Base-by-base conservation (phyloP, 2,888 invertebrate species). In the Slavum lentiscoides region DNA sequence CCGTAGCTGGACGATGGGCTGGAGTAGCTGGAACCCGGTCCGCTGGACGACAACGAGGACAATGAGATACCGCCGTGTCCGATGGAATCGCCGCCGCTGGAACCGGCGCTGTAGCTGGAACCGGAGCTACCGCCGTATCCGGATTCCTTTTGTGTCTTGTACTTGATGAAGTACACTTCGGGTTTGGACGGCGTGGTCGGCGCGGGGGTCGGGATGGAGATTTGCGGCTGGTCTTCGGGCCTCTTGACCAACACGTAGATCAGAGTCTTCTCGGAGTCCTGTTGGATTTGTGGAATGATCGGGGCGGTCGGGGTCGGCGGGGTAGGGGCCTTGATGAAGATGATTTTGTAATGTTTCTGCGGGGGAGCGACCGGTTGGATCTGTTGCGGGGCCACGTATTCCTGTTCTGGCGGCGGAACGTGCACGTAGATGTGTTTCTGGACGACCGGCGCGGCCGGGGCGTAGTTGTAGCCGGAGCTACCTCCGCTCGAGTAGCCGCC, bases 391-490 rank as follows among this genome's bases (percentile, higher is more conserved):
- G 90, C 89, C 85, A 90, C 89, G 85, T 92, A 91, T 9, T 87
- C 87, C n/a, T 92, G 93, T 87, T 94, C 94, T 89, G 92, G 94
- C 85, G 94, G 94, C 74, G 95, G 94, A 19, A 95, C 94, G 86
- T 94, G 95, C 8, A 95, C 94, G 89, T 94, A 95, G 87, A 93
- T 94, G 89, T 93, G 94, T 86, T 94, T 94, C 86, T 93, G 93
- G 84, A 94, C 91, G 66, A 93, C 88, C 85, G 92, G 90, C 30
- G 84, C 84, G 75, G 84, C 84, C 89, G 82, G 88, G 87, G 82
- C 88, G 87, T 83, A 86, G 84, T 86, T 88, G 30, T 89, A 88
- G 30, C 84, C 83, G 23, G 61, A 82, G 66, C 83, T 77, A 19
- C 76, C 70, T 19, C 82, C 83, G 49, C 83, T 75, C 61, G 83